Percentiles rank a stretch among this genome's conserved stretches.
These are phyloP conservation scores for Griposia aprilina DNA, from an alignment of 2,888 invertebrate species.

Conservation along the genomic window DNA sequence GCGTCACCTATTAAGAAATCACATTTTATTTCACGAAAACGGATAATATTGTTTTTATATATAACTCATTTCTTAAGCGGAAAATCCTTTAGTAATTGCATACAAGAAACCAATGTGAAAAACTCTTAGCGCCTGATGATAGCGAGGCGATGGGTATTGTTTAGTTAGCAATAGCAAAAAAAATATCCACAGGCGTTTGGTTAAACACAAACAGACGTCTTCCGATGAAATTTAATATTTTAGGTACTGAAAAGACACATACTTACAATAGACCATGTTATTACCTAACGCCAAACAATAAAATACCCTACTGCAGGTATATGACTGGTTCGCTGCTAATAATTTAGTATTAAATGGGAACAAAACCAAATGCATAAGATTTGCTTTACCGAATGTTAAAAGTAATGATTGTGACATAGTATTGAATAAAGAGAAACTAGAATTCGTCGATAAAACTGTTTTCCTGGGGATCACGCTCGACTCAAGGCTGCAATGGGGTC, in stretches of 20 bases:
- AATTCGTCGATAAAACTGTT: no score
- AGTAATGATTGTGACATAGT: no score
- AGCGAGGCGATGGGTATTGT: neutral
- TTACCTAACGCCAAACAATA: neutral
- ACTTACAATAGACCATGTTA: neutral
- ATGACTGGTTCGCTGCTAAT: no score
- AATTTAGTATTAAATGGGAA: no score
- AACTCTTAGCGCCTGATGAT: neutral
- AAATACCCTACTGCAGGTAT: no score
- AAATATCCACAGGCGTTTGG: neutral
- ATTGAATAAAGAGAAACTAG: no score
- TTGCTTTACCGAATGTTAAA: no score
- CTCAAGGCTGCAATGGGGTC: no score
- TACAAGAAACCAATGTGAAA: neutral
- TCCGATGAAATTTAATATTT: neutral
- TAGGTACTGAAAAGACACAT: neutral
- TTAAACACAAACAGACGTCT: neutral
- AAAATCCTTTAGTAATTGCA: neutral
- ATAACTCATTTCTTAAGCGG: neutral
- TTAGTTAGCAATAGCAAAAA: neutral
- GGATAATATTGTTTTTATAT: neutral
- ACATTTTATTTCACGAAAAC: neutral
- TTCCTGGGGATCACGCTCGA: no score
- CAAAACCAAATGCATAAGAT: no score
- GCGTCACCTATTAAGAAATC: neutral